A percentile compares a stretch with the other conserved stretches of the same genome.
Conservation (phyloP, 2,113 vertebrate genomes). For the Trematocara zebra region DNA sequence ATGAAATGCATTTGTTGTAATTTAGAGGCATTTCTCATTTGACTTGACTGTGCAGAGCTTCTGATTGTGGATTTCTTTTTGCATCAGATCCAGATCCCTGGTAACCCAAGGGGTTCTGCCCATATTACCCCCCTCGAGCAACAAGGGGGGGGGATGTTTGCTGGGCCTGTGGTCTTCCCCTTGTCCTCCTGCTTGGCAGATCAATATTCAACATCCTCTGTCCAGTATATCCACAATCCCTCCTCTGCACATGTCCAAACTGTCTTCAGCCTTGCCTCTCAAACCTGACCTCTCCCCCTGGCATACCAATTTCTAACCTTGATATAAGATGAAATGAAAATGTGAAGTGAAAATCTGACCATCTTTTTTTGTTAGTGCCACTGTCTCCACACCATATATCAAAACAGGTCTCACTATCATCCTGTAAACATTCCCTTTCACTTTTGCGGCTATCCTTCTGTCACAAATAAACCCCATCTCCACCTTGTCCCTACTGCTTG, state of each 20-base stretch:
- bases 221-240: background rate
- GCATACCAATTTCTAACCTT: background rate
- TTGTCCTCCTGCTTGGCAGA: background rate
- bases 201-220: background rate
- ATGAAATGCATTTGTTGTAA: background rate
- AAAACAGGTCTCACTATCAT: background rate
- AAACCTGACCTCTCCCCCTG: background rate
- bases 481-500: background rate
- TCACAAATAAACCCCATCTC: background rate
- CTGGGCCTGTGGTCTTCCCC: background rate
- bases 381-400: background rate
- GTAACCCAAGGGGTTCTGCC: background rate
- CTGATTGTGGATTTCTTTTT: background rate
- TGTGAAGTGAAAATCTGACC: background rate
- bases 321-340: background rate
- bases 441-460: background rate
- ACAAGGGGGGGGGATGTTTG: background rate
- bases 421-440: background rate
- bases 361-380: background rate
- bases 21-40: background rate
- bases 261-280: background rate
- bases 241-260: background rate
- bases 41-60: background rate
- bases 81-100: background rate
- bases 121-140: background rate